phyloP scores from a whole-genome alignment of 2,113 vertebrate genomes.

The Rhadina sibilatrix region DNA sequence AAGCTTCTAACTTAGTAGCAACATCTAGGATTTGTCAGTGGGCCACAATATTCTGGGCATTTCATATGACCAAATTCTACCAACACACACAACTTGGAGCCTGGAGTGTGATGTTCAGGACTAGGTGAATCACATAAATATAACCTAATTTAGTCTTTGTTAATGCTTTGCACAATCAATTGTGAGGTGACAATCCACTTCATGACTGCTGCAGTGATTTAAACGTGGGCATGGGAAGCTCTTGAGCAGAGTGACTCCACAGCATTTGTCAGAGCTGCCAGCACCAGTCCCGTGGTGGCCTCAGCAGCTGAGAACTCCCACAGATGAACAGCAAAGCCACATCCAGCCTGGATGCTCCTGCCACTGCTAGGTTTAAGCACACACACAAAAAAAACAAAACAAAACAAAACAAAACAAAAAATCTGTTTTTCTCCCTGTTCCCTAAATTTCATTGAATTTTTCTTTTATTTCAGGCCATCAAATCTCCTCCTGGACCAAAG shows the following conservation, averaged over 20 bases:
- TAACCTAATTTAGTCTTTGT: background rate
- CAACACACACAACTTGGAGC: background rate
- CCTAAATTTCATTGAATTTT: background rate
- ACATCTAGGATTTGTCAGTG: background rate
- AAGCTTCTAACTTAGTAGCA: background rate
- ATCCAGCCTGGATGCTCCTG: background rate
- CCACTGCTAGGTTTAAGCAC: background rate
- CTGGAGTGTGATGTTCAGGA: background rate
- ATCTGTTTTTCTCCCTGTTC: background rate
- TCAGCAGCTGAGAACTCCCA: background rate
- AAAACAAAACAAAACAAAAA: background rate
- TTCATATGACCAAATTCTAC: background rate
- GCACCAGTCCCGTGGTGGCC: background rate
- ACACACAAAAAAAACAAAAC: background rate
- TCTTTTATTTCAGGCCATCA: conserved; percentile 78
- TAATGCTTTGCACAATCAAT: background rate
- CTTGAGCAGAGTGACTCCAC: background rate
- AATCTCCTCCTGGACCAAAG: conserved; percentile 95
- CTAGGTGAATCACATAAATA: background rate
- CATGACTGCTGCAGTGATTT: background rate
- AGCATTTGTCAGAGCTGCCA: background rate
- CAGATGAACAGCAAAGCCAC: background rate
- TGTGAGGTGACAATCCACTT: background rate
- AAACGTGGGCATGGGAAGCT: background rate
- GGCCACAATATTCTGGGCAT: background rate